phyloP scores from a whole-genome alignment of 2,797 vertebrate genomes.

The Cottoperca gobio region DNA sequence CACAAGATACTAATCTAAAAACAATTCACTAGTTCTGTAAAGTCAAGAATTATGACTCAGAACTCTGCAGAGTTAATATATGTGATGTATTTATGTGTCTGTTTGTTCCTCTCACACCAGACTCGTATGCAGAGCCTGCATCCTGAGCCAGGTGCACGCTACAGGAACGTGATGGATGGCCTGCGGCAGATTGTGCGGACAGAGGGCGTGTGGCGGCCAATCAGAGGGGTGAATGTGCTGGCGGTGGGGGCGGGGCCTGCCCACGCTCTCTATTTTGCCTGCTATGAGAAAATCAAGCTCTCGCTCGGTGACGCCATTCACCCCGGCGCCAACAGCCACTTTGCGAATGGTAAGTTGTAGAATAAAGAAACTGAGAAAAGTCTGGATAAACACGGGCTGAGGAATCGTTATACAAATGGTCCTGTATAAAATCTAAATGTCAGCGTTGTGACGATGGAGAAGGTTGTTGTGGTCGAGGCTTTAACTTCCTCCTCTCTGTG shows the following conservation, averaged over 20 bases:
- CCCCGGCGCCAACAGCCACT: constrained; percentile 96
- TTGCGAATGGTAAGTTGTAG: constrained; percentile 89
- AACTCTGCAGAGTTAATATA: no score
- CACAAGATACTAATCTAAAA: neutral
- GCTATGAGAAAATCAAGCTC: constrained; percentile 98
- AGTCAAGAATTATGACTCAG: no score
- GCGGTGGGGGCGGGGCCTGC: constrained; percentile 95
- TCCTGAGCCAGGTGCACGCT: constrained; percentile 93
- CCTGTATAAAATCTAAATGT: no score
- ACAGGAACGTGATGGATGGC: constrained; percentile 94
- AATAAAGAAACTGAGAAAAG: no score
- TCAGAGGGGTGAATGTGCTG: constrained; percentile 94
- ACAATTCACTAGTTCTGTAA: no score
- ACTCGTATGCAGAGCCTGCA: constrained; percentile 97
- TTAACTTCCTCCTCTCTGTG: neutral
- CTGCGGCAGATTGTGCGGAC: constrained; percentile 93
- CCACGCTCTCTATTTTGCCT: constrained; percentile 97
- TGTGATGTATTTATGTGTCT: fast-evolving
- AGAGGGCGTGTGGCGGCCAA: constrained; percentile 94
- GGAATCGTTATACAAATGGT: no score
- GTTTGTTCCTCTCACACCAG: constrained; percentile 66
- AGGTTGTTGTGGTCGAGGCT: neutral
- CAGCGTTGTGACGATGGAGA: neutral
- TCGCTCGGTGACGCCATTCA: constrained; percentile 91
- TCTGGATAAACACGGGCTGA: no score